Base-by-base conservation (phyloP, 2,888 invertebrate species). In the Eupithecia exiguata region DNA sequence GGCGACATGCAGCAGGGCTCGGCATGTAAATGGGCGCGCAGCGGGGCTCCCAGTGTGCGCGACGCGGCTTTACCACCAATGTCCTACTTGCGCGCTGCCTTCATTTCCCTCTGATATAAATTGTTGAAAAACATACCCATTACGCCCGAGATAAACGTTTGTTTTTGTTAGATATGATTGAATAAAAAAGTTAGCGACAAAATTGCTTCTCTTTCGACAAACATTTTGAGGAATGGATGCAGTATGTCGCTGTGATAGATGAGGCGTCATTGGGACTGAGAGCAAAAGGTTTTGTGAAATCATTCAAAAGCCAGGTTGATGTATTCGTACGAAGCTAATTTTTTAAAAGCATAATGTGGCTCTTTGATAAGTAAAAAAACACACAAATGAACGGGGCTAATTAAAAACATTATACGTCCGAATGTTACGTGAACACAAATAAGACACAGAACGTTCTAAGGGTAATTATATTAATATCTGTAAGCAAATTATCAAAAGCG, bases 401-500 rank as follows among this genome's bases (percentile, higher is more conserved):
- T 79, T 82, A 84, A 82, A 83, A 84, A 79, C 69, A 68, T 77
- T 81, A 77, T 77, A 78, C 69, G 40, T 46, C 61, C 53, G 73
- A 70, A 43, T 79, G 78, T 81, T 82, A 81, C 49, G 78, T 78
- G 80, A 80, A 72, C 74, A 79, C 74, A 79, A 83, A 84, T 87
- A 84, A 84, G 83, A 81, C 82, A 80, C 79, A 83, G 82, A 82
- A 83, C 81, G 77, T 79, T 84, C 82, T 83, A 79, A 81, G 79
- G 68, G 81, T n/a, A n/a, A n/a, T n/a, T n/a, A n/a, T n/a, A n/a
- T n/a, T n/a, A n/a, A n/a, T 77, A 80, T 84, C 84, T 83, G 86
- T 84, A 84, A 16, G 61, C 35, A 63, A 89, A 88, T 88, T 85
- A 89, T 90, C 88, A 90, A 90, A 91, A 92, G 90, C 88, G 89